A percentile compares a stretch with the other conserved stretches of the same genome.
Conservation (phyloP, 2,888 invertebrate genomes). For the Falcaria lacertinaria region DNA sequence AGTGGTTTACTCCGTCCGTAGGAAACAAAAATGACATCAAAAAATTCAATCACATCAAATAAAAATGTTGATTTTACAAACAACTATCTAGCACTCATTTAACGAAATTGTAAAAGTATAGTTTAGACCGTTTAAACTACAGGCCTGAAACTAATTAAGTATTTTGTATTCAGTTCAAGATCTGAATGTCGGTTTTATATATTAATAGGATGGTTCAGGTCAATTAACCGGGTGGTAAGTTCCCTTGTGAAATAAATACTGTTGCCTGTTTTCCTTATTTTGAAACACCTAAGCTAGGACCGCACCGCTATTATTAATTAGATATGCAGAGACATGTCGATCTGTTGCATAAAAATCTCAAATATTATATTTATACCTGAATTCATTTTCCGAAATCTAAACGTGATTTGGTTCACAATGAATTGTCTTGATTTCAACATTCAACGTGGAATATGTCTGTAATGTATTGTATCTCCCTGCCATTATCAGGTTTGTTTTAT, state of each 20-base stretch:
- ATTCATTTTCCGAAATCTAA: slow-evolving; percentile 11
- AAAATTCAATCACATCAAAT: no score
- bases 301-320: no score
- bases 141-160: neutral
- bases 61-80: no score
- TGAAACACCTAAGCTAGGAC: no score
- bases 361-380: slow-evolving; percentile 12
- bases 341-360: slow-evolving; percentile 12
- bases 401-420: slow-evolving; percentile 23
- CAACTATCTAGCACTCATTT: no score
- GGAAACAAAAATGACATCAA: no score
- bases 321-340: no score
- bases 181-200: neutral
- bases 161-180: neutral
- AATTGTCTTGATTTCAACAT: slow-evolving; percentile 17
- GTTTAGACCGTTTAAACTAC: no score
- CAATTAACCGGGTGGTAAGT: neutral
- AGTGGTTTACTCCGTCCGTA: no score
- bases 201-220: neutral
- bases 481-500: no score
- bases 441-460: slow-evolving; percentile 4
- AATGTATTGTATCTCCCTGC: neutral
- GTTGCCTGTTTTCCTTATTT: slow-evolving; percentile 1
- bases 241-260: neutral
- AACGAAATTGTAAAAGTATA: no score